Conservation (phyloP, 2,888 invertebrate species). For the Cryptocephalus primarius region DNA sequence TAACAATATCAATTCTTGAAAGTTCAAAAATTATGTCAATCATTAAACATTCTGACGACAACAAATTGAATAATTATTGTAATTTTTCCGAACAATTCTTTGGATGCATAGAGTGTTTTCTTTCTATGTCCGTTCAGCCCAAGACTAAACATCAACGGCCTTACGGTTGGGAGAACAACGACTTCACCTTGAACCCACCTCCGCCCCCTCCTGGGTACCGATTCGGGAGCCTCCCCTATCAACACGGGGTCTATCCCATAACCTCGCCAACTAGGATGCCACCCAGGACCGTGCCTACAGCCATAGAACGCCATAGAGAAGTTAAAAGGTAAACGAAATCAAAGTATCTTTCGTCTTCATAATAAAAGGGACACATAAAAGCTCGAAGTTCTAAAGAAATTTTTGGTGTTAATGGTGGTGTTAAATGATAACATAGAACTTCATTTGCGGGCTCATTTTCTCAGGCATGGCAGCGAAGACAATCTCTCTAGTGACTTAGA, state of each 20-base stretch:
- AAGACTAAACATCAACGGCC: conserved; percentile 67
- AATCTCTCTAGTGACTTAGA: conserved; percentile 33
- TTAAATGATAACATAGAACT: no score
- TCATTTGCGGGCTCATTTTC: no score
- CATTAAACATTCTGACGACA: no score
- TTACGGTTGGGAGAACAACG: conserved; percentile 56
- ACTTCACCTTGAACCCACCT: conserved; percentile 40
- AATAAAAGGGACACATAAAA: no score
- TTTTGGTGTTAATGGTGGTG: no score
- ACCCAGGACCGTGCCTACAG: conserved; percentile 58
- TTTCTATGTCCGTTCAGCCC: conserved; percentile 53
- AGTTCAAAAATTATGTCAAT: no score
- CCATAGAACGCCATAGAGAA: conserved; percentile 68
- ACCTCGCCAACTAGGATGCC: conserved; percentile 44
- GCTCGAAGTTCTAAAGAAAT: no score
- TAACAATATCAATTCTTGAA: no score
- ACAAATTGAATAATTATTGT: no score
- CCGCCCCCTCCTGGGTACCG: conserved; percentile 50
- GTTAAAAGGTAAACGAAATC: conserved; percentile 45
- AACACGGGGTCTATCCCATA: conserved; percentile 42
- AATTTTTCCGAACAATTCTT: no score
- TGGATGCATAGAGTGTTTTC: no score
- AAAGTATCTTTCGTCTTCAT: not conserved
- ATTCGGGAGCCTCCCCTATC: conserved; percentile 59
- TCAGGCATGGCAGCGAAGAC: conserved; percentile 30